Percentiles rank a stretch among this genome's conserved stretches.
Conservation (phyloP, 2,797 vertebrate genomes). For the Hydrolagus colliei region DNA sequence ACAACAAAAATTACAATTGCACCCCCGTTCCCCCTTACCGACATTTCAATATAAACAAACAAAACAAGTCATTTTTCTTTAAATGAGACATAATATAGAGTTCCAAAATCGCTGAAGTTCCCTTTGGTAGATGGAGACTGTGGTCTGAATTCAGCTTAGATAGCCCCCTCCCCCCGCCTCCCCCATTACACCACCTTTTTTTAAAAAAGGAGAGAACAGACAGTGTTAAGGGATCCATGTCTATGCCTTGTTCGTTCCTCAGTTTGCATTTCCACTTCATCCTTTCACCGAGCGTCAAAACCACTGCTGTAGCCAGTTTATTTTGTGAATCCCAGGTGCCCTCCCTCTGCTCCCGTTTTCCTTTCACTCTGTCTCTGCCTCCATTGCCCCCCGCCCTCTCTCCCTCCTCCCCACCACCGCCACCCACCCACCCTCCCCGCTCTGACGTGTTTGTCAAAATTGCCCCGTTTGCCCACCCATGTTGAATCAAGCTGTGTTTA, state of each 20-base stretch:
- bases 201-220: too few species aligned
- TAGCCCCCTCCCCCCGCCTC: too few species aligned
- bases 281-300: background rate
- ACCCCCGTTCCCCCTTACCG: background rate
- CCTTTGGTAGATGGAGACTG: background rate
- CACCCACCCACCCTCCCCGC: background rate
- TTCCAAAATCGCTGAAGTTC: background rate
- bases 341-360: background rate
- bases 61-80: background rate
- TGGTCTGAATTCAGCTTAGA: background rate
- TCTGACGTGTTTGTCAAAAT: conserved; percentile 38
- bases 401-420: background rate
- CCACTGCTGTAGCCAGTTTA: background rate
- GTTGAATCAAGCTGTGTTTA: conserved; percentile 48
- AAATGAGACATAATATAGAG: background rate
- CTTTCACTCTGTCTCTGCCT: background rate
- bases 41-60: too few species aligned
- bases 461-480: conserved; percentile 53
- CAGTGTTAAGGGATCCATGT: background rate
- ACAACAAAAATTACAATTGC: too few species aligned
- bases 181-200: too few species aligned
- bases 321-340: background rate
- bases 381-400: background rate
- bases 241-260: background rate
- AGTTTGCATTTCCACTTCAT: background rate